Percentiles rank a stretch among this genome's conserved stretches.
Evolutionary conservation across 2,888 invertebrate species (phyloP).

Genomic region (Polyommatus iphigenia): DNA sequence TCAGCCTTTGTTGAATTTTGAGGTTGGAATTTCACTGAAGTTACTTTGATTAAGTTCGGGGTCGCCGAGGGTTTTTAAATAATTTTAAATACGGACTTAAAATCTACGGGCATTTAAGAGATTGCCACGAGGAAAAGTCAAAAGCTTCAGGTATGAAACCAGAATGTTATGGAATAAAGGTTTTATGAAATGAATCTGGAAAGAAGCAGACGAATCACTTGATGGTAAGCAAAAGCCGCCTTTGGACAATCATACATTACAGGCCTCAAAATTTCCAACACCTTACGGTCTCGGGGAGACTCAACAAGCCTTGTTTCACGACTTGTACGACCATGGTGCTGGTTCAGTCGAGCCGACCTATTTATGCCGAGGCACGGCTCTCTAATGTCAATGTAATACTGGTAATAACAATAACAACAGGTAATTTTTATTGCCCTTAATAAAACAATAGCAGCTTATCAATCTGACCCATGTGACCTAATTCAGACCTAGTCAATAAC

Average conservation of each 20-base stretch:
- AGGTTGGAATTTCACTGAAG: conserved; percentile 10
- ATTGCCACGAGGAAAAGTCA: neutral
- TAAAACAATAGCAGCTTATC: neutral
- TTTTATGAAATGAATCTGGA: neutral
- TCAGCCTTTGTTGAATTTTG: neutral
- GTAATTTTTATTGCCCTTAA: neutral
- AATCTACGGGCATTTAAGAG: neutral
- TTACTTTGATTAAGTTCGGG: conserved; percentile 23
- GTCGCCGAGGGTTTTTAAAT: neutral
- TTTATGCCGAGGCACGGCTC: too few species aligned
- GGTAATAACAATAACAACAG: neutral
- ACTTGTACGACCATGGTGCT: too few species aligned
- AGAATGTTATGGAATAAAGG: neutral
- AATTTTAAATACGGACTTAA: neutral
- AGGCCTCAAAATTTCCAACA: too few species aligned
- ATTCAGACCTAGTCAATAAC: conserved; percentile 15
- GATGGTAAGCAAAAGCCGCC: too few species aligned
- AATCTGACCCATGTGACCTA: conserved; percentile 1
- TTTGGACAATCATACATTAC: too few species aligned
- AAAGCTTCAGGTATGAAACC: neutral
- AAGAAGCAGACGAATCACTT: neutral
- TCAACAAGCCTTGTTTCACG: too few species aligned
- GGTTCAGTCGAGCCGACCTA: too few species aligned
- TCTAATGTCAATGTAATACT: neutral
- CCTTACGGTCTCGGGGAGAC: too few species aligned